phyloP scores from a whole-genome alignment of 2,113 vertebrate genomes.

The Reinhardtius hippoglossoides region DNA sequence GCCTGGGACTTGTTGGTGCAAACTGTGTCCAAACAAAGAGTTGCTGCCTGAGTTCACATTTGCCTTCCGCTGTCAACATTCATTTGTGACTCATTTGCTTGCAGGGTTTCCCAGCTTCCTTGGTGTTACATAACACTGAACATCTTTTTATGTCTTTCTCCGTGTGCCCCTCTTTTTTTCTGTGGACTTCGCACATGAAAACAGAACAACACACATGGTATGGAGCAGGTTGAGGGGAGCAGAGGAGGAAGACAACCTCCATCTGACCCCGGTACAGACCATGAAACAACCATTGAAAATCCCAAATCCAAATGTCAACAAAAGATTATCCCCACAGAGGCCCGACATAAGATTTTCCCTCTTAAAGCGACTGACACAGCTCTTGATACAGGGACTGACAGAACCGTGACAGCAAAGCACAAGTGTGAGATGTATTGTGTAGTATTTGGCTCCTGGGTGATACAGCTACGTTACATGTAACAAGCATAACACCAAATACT shows the following conservation, averaged over 20 bases:
- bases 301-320: conserved; percentile 54
- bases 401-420: conserved; percentile 18
- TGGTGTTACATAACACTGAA: conserved; percentile 38
- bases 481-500: background rate
- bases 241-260: conserved; percentile 26
- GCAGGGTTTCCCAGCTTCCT: conserved; percentile 35
- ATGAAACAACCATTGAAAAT: conserved; percentile 43
- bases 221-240: conserved; percentile 16
- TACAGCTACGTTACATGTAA: background rate
- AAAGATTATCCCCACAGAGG: conserved; percentile 53
- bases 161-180: background rate
- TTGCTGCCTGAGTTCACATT: conserved; percentile 45
- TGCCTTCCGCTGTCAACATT: conserved; percentile 42
- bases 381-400: background rate
- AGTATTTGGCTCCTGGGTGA: background rate
- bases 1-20: conserved; percentile 39
- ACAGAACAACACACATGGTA: background rate
- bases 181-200: background rate
- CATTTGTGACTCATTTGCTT: conserved; percentile 53
- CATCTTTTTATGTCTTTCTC: conserved; percentile 4
- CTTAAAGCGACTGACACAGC: conserved; percentile 29
- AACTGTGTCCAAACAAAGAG: conserved; percentile 44
- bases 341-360: conserved; percentile 28
- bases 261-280: conserved; percentile 35
- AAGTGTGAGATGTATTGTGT: no score